Base-by-base conservation (phyloP, 2,888 invertebrate species). In the Erynnis tages region DNA sequence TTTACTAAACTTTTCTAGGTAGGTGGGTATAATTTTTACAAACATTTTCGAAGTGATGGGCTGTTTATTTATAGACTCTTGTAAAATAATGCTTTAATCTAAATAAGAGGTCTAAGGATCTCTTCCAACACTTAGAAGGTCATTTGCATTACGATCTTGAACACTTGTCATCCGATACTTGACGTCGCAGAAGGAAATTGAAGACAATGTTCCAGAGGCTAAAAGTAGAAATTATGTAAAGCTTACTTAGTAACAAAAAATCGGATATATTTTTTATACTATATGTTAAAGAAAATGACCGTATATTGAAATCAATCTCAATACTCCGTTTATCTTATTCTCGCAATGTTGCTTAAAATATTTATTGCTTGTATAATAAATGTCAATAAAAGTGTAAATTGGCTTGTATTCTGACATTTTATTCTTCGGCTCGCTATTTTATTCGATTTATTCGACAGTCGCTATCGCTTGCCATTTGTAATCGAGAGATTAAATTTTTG, bases 281-380 rank as follows among this genome's bases (percentile, higher is more conserved):
- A n/a, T n/a, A n/a, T n/a, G n/a, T n/a, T n/a, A 35, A n/a, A n/a
- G 1, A 19, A 37, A 37, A 11, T 19, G n/a, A n/a, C n/a, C 19
- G 53, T 55, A 57, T 57, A 58, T 58, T 48, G 56, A 54, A 57
- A 60, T 57, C 54, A 58, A 57, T 47, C 50, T 47, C 37, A 25
- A 50, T 27, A 41, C 55, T 37, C 44, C 54, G 52, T 56, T 58
- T 59, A 59, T 60, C 54, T 56, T 48, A 50, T 54, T 59, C 59
- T 56, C 52, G 55, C 48, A 56, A 58, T 41, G 32, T 38, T 56
- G 37, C 44, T 44, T 52, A 40, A 45, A 46, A 29, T 35, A 56
- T 57, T 59, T 54, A 58, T 59, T 50, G 41, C 54, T 41, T 40
- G 41, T 38, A 48, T 53, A n/a, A n/a, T n/a, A 53, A 60, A 63